Base-by-base conservation (phyloP, 1,140 invertebrate genomes). In the Wiebesia pumilae region DNA sequence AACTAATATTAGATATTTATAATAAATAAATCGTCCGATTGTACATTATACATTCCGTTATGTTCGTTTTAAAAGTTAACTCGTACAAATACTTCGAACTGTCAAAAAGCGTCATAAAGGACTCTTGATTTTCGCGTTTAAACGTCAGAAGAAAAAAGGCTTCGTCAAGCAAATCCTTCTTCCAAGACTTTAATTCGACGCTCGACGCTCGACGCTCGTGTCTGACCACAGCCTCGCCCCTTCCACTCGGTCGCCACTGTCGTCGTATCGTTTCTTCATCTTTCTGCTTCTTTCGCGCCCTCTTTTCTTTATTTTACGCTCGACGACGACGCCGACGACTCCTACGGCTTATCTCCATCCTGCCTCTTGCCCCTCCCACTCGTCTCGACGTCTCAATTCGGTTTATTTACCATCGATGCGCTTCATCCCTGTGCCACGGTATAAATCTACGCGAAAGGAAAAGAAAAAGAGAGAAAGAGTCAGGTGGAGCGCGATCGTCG, bases 331-430 rank as follows among this genome's bases (percentile, higher is more conserved):
- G 16, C 14, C 69, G 69, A 73, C 35, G 38, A 75, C 71, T 62
- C 35, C 58, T 65, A 21, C 40, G 81, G 19, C 69, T 71, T 83
- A 67, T 83, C 81, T 83, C 14, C 47, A 54, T 38, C 78, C 65
- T 14, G 24, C 16, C 71, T 65, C 14, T 21, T 21, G 12, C 30
- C 38, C 21, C 12, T 35, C n/a, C 30, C 27, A 6, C 38, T 21
- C 79, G 30, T 33, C 62, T 43, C 58, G 75, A 79, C 51, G 73
- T 14, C 58, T 79, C 38, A 27, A 33, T 30, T 85, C 43, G 43
- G 40, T 71, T 80, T 85, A 71, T 85, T 85, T 80, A 80, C 83
- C 75, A 33, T 73, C n/a, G 81, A 83, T 54, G 81, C 58, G 40
- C 38, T 19, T 54, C 67, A 30, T 71, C 19, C 9, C 0, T n/a